phyloP scores from a whole-genome alignment of 2,888 invertebrate species.

The Cataglyphis rosenhaueri region DNA sequence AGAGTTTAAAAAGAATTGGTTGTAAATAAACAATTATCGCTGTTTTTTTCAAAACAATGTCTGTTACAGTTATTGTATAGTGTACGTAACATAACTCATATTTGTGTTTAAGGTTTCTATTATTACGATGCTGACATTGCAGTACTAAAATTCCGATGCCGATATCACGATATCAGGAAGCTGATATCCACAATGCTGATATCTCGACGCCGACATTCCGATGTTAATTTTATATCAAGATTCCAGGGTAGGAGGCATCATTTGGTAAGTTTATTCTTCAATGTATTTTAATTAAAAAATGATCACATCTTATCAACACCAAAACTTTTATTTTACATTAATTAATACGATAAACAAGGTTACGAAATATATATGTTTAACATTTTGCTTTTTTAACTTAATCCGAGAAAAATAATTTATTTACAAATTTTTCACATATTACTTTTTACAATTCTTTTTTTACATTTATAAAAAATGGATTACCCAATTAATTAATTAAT shows the following conservation, averaged over 20 bases:
- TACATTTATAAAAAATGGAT: not conserved
- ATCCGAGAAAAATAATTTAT: not conserved
- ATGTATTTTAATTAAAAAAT: not conserved
- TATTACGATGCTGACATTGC: not conserved
- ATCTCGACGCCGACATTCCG: too few relatives aligned
- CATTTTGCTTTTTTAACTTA: not conserved
- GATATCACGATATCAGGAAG: too few relatives aligned
- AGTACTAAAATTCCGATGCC: too few relatives aligned
- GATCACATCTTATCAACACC: not conserved
- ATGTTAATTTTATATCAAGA: not conserved
- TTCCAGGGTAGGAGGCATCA: not conserved
- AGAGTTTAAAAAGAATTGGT: not conserved
- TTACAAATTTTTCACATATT: not conserved
- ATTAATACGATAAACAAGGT: not conserved
- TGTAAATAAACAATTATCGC: not conserved
- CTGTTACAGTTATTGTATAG: not conserved
- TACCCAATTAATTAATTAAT: slow-evolving; percentile 1
- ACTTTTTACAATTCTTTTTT: not conserved
- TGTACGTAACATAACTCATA: not conserved
- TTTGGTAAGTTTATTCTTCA: not conserved
- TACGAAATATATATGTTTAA: not conserved
- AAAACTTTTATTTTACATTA: not conserved
- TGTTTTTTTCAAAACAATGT: not conserved
- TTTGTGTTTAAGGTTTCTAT: slow-evolving; percentile 7
- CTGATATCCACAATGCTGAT: too few relatives aligned